phyloP scores from a whole-genome alignment of 2,797 vertebrate genomes.

The Lerista edwardsae region DNA sequence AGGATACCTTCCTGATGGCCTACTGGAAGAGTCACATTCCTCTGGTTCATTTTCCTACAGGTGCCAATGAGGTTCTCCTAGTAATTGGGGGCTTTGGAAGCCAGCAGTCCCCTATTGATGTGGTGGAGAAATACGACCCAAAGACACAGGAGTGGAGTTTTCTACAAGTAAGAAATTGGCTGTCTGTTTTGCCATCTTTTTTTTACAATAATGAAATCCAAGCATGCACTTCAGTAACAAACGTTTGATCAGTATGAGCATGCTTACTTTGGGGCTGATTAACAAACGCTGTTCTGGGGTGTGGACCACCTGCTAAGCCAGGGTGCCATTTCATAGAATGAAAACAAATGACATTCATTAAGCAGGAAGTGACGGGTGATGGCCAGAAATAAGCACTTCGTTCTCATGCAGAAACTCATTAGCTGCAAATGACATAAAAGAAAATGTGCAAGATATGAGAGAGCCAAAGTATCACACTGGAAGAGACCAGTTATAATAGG shows the following conservation, averaged over 20 bases:
- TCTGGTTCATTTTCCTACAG: slow-evolving; percentile 72
- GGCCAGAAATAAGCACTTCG: no score
- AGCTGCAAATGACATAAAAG: no score
- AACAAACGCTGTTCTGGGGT: no score
- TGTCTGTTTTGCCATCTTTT: not conserved
- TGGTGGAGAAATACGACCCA: slow-evolving; percentile 97
- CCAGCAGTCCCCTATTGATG: slow-evolving; percentile 96
- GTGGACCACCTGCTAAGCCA: no score
- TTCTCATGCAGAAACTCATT: no score
- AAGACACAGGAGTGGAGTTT: slow-evolving; percentile 98
- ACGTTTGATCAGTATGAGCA: not conserved
- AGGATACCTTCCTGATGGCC: not conserved
- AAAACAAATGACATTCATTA: no score
- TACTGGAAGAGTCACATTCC: not conserved
- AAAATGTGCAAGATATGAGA: no score
- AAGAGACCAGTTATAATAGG: no score
- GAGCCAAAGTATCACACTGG: no score
- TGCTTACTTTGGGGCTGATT: not conserved
- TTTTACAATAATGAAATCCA: not conserved
- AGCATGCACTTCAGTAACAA: not conserved
- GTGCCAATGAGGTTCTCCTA: slow-evolving; percentile 96
- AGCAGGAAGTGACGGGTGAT: no score
- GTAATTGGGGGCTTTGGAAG: slow-evolving; percentile 98
- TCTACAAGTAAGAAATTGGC: slow-evolving; percentile 86
- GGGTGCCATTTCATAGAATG: no score